These are phyloP conservation scores for Hozukius guyotensis DNA, from an alignment of 2,797 vertebrate species.

Conservation along the genomic window DNA sequence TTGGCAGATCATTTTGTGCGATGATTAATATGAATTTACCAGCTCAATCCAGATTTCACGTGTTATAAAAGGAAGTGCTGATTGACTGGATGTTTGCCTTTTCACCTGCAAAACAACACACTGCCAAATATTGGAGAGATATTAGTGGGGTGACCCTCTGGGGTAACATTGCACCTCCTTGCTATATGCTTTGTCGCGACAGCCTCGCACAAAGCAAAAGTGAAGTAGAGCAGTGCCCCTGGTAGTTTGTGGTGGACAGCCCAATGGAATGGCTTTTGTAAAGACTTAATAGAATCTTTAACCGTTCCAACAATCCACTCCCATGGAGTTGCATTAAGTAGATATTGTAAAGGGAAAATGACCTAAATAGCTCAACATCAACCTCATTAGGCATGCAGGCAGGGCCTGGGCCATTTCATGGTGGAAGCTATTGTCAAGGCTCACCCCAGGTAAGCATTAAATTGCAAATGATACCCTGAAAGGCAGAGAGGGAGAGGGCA, in stretches of 20 bases:
- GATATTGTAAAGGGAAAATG: constrained; percentile 98
- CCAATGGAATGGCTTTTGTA: constrained; percentile 92
- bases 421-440: constrained; percentile 91
- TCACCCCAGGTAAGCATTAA: constrained; percentile 99
- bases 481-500: constrained; percentile 84
- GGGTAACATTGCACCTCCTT: constrained; percentile 80
- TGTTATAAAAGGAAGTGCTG: constrained; percentile 56
- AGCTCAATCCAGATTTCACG: constrained; percentile 72
- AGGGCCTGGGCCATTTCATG: constrained; percentile 90
- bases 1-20: constrained; percentile 77
- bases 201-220: constrained; percentile 81
- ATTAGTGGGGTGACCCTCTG: constrained; percentile 61
- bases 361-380: constrained; percentile 98
- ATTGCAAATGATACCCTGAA: constrained; percentile 99
- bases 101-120: constrained; percentile 52
- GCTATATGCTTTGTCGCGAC: constrained; percentile 80
- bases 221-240: constrained; percentile 85
- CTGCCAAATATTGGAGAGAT: constrained; percentile 40
- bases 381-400: constrained; percentile 95
- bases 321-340: constrained; percentile 99
- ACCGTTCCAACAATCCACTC: constrained; percentile 95
- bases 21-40: constrained; percentile 81
- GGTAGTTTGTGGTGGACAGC: constrained; percentile 86
- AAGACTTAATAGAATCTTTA: constrained; percentile 99
- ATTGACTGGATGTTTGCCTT: constrained; percentile 48